Base-by-base conservation (phyloP, 2,888 invertebrate genomes). In the Halocaridina rubra region DNA sequence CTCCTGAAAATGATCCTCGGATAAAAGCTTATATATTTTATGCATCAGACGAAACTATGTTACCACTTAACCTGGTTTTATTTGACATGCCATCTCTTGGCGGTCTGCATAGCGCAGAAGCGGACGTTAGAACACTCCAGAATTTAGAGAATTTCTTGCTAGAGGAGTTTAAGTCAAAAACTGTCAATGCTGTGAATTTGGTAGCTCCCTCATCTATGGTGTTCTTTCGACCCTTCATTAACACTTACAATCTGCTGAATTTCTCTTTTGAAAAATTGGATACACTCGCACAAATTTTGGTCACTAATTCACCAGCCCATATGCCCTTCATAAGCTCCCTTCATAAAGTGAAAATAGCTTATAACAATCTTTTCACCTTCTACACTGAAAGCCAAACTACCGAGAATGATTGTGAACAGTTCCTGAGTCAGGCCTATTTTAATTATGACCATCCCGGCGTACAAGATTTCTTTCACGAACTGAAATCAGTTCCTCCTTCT, bases 401-500 rank as follows among this genome's bases (percentile, higher is more conserved):
- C 5, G 64, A 46, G 29, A 19, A n/a, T n/a, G 39, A n/a, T 19
- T 33, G 46, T n/a, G 81, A 81, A 29, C 32, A 64, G 7, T 81
- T 81, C 46, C 57, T 81, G n/a, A n/a, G 16, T 13, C 74, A 75
- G 30, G 67, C 64, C 24, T 81, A 75, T 19, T 53, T 32, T 5
- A 53, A 75, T 24, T 81, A 39, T 22, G 81, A 81, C 39, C 64
- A 75, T 16, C 81, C 72, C 22, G 81, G 81, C 22, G 67, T 81
- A 10, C 64, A 75, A 3, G 81, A 81, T 29, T 81, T 81, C 46
- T 75, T 81, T 46, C 81, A 81, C 13, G 81, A 81, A n/a, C 0
- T 81, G 46, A 64, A 46, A 7, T 33, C 61, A 0, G 39, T 71
- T 13, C 46, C 75, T 30, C 64, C 75, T 5, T 61, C 61, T 24